These are phyloP conservation scores for Acrobasis suavella DNA, from an alignment of 2,888 invertebrate species.

Conservation along the genomic window DNA sequence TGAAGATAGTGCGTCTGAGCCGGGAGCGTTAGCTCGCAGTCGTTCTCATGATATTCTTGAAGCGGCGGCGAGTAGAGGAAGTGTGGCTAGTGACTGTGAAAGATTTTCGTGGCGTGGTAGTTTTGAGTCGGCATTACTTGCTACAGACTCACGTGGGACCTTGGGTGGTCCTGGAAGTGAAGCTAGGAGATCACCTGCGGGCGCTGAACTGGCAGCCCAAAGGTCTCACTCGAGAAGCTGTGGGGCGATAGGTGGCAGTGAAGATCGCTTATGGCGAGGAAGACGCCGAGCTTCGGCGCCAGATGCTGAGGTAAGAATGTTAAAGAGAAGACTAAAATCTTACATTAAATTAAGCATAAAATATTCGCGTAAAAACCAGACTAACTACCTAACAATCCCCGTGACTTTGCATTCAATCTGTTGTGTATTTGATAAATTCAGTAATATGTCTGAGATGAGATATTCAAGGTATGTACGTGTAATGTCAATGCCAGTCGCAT, in stretches of 20 bases:
- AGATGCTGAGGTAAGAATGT: constrained; percentile 70
- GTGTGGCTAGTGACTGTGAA: constrained; percentile 93
- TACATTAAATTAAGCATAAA: constrained; percentile 1
- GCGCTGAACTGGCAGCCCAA: constrained; percentile 90
- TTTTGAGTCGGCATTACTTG: constrained; percentile 94
- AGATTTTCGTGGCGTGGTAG: constrained; percentile 96
- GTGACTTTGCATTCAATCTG: not conserved
- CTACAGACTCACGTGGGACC: constrained; percentile 92
- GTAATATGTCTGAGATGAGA: constrained; percentile 4
- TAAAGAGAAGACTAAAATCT: not conserved
- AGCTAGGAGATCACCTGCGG: constrained; percentile 91
- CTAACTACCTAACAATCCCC: not conserved
- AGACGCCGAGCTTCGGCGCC: constrained; percentile 74
- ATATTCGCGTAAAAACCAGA: constrained; percentile 4
- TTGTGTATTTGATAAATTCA: not conserved
- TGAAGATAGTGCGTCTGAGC: constrained; percentile 88
- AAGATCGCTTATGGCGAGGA: constrained; percentile 78
- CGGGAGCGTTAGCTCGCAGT: constrained; percentile 87
- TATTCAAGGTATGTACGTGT: constrained; percentile 14
- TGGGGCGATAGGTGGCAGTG: constrained; percentile 91
- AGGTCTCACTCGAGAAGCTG: constrained; percentile 91
- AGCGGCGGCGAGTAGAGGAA: constrained; percentile 79
- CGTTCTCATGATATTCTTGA: constrained; percentile 91
- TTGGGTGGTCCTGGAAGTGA: constrained; percentile 88
- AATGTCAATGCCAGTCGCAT: constrained; percentile 19